Percentiles rank a stretch among this genome's conserved stretches.
Conservation (phyloP, 2,888 invertebrate genomes). For the Imbricaverruca yamaguchii region DNA sequence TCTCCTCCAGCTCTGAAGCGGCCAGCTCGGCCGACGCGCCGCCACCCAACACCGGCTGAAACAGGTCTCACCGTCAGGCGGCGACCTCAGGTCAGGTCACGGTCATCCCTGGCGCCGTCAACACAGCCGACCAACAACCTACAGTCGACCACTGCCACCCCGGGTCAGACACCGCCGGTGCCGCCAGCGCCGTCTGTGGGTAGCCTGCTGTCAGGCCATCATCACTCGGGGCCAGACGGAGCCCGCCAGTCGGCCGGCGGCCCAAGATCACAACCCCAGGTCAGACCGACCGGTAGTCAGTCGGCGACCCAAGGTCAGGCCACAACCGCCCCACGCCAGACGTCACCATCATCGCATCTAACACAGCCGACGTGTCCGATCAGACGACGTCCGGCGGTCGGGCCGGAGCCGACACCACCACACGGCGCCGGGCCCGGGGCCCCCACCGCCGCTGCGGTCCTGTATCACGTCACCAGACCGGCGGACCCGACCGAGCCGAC, state of each 20-base stretch:
- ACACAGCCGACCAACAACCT: too few species aligned
- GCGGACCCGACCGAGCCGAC: background rate
- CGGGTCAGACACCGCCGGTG: background rate
- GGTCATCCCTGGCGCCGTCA: background rate
- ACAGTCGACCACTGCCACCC: too few species aligned
- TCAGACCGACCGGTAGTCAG: too few species aligned
- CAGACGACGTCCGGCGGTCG: too few species aligned
- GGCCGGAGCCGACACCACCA: too few species aligned
- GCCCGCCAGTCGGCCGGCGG: too few species aligned
- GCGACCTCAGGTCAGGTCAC: background rate
- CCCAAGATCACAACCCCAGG: too few species aligned
- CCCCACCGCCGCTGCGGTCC: background rate
- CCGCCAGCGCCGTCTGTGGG: background rate
- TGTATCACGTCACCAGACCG: background rate
- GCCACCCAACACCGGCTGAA: constrained; percentile 13
- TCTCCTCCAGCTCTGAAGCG: constrained; percentile 1
- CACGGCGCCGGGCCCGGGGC: background rate
- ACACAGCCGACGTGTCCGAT: too few species aligned
- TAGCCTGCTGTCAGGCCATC: background rate
- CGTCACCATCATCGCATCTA: too few species aligned
- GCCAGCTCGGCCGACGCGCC: background rate
- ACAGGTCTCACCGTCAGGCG: background rate
- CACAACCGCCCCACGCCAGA: too few species aligned
- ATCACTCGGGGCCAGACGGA: too few species aligned
- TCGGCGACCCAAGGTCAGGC: too few species aligned